Base-by-base conservation (phyloP, 2,797 vertebrate species). In the Glyptemys insculpta region DNA sequence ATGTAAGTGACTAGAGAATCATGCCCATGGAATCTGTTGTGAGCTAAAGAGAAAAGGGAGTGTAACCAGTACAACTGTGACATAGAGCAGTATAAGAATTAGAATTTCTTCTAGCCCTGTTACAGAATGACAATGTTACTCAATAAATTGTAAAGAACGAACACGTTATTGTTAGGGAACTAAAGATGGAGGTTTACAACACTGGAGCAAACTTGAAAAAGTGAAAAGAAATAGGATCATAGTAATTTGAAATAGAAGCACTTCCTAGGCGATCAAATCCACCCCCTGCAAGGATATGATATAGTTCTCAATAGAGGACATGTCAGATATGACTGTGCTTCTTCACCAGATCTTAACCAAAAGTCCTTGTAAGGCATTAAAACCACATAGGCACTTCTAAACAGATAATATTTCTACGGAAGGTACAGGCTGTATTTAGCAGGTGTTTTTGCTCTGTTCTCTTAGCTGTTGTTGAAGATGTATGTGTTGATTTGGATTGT, bases 361-460 rank as follows among this genome's bases (percentile, higher is more conserved):
- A 86, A 93, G 21, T 85, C 34, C 27, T 79, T 44, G 52, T 84
- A 90, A 86, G 14, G 27, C 90, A 79, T 8, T 85, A 65, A 2
- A 85, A 27, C n/a, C 56, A n/a, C 81, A 91, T 23, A 90, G 83
- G 14, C 25, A 23, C 82, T 92, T 96, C 82, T 88, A 83, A 90
- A 89, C 47, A 97, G 93, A 97, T 96, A 97, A 95, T 47, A 82
- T 34, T 95, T 94, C 80, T 90, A 27, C 85, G 82, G 3, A 91
- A 37, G 49, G 62, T 49, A 95, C 14, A 16, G 72, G 41, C 5
- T 2, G 1, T 76, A 37, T 37, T 81, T 86, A 90, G 47, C 47
- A 92, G 19, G 7, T 81, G 7, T 54, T 54, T 54, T 90, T 47
- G 16, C 41, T 72, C 18, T 90, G 16, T 53, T 95, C 34, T 88